Evolutionary conservation across 2,797 vertebrate species (phyloP).

Genomic region (Chlorospingus flavigularis): DNA sequence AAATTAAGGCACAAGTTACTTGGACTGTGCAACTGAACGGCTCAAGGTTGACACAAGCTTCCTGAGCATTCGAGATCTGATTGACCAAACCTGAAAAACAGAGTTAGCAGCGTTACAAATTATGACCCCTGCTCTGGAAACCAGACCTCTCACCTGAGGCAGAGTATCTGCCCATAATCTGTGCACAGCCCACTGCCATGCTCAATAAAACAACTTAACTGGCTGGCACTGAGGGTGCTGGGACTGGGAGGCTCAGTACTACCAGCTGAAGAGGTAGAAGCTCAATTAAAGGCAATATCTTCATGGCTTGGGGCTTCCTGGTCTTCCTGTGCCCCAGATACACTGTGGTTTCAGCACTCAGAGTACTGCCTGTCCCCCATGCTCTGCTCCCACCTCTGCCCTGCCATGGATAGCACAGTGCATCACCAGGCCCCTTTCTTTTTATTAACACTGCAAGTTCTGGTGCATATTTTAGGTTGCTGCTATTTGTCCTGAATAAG

Average conservation of each 20-base stretch:
- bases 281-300: neutral
- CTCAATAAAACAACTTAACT: neutral
- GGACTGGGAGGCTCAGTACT: neutral
- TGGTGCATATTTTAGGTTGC: neutral
- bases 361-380: rapidly evolving
- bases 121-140: neutral
- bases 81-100: neutral
- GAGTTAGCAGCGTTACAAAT: neutral
- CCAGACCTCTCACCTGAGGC: neutral
- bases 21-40: neutral
- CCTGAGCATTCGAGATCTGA: neutral
- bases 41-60: neutral
- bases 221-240: neutral
- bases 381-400: neutral
- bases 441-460: neutral
- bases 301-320: neutral
- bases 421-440: neutral
- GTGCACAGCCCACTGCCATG: neutral
- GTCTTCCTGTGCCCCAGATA: neutral
- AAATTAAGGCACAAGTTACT: neutral
- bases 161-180: neutral
- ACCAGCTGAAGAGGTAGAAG: neutral
- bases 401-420: neutral
- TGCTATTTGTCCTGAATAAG: neutral
- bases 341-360: neutral